Evolutionary conservation across 2,113 vertebrate species (phyloP), one percentile per base, ranked within the genome.

Genomic region (Syngnathus floridae): DNA sequence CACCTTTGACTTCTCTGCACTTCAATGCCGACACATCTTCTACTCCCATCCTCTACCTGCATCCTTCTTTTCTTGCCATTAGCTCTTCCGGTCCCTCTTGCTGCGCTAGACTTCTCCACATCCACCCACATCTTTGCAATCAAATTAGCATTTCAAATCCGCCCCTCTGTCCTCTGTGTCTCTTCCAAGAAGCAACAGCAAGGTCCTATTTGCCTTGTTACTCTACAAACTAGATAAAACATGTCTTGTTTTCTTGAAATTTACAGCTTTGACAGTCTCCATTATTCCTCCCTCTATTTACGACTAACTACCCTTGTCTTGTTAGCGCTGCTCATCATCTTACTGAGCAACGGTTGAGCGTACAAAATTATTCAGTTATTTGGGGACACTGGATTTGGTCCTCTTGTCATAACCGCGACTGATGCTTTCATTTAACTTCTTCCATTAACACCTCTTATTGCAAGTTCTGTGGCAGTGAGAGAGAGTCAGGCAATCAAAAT

Each of bases 81-180:
- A 73, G 71, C 65, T 68, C 76, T 70, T 43, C 73, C 73, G 64
- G 76, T 77, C 73, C 65, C 71, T 63, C 78, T 74, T 9, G 21
- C 75, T 64, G 75, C 77, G 78, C 77, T 82, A 82, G 75, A 73
- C 75, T 59, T 81, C 86, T 87, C 86, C 71, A 78, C 81, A 85
- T 87, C 86, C 86, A 71, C 86, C 86, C 82, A 86, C 86, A 68
- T 45, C 74, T 79, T 73, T 77, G 78, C 80, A 77, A 83, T 86
- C 78, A 81, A 80, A 89, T 88, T 86, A 84, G 81, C 82, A 85
- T 87, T 83, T 86, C 77, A 84, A 76, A 84, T 83, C 55, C 76
- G 59, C 59, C 58, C 63, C 40, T n/a, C 52, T 77, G 55, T 62
- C 61, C 37, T 4, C 38, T 7, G 6, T 13, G 17, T 80, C 75